A percentile compares a stretch with the other conserved stretches of the same genome.
Evolutionary conservation across 2,797 vertebrate species (phyloP).

Genomic region (Myiothlypis chrysogaster): DNA sequence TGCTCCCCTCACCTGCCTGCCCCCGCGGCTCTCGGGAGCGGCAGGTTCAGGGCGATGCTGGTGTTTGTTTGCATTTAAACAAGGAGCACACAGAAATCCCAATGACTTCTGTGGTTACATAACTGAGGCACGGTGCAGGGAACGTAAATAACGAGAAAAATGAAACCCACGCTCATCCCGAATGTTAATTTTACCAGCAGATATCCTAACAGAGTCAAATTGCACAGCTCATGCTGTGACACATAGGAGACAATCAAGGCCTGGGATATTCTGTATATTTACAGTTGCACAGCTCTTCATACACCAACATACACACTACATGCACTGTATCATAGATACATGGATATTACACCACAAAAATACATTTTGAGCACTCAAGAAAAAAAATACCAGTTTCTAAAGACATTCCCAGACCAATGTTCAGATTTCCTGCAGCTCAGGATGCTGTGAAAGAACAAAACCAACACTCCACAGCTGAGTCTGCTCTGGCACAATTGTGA

Average conservation of each 20-base stretch:
- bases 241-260: not conserved
- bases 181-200: not conserved
- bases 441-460: not conserved
- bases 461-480: not conserved
- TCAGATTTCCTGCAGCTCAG: not conserved
- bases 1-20: not conserved
- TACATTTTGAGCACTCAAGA: not conserved
- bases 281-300: not conserved
- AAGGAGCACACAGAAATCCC: not conserved
- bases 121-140: rapidly evolving
- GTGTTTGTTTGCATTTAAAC: not conserved
- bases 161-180: rapidly evolving
- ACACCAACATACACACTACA: rapidly evolving
- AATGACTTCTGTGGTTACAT: not conserved
- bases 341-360: not conserved
- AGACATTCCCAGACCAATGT: rapidly evolving
- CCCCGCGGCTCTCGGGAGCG: not conserved
- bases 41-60: not conserved
- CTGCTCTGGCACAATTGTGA: not conserved
- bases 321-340: rapidly evolving
- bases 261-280: rapidly evolving
- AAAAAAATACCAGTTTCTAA: rapidly evolving
- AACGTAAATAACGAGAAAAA: not conserved
- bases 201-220: not conserved
- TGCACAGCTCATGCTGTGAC: not conserved